Evolutionary conservation across 2,113 vertebrate species (phyloP), one percentile per base, ranked within the genome.

Genomic region (Nycticorax nycticorax): DNA sequence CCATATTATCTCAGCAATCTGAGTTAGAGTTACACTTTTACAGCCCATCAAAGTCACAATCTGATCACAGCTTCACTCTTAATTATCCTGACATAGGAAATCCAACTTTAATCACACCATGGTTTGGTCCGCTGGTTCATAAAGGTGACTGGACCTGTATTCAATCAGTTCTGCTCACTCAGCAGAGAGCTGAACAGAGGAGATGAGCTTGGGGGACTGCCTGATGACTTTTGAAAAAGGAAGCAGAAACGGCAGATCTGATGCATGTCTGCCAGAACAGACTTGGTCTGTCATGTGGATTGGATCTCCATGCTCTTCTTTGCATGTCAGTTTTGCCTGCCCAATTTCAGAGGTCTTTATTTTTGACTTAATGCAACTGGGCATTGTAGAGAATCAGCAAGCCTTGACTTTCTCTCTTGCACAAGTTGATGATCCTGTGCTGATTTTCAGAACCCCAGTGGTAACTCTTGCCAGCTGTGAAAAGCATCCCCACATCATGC

Each of bases 51-150:
- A 71, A 91, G 83, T 74, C 92, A 82, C 87, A 71, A 3, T 53
- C 82, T 93, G 83, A 86, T 97, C 94, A 95, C 37, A 68, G 88
- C 73, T 69, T 69, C 26, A 26, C 74, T 89, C 48, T 39, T 62
- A 53, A 97, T 97, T 62, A 69, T 89, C 85, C 86, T 95, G 97
- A 96, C 96, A 92, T 1, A 60, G 73, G 91, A 96, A 97, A 98
- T 95, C 96, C 96, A 81, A 3, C 89, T 79, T 52, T 62, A 93
- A 85, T 88, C 50, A n/a, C 74, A 12, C 77, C 41, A 6, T 0
- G 39, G 71, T 52, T 91, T 4, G 8, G 17, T 77, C 86, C 92
- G 95, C 56, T 92, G 88, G n/a, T 19, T 90, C 95, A 35, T 56
- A 90, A 74, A 85, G 55, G 75, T 23, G 62, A 47, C 68, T 10